Evolutionary conservation across 2,888 invertebrate genomes (phyloP), one percentile per base, ranked within the genome.

Genomic region (Drosophila kanekoi): DNA sequence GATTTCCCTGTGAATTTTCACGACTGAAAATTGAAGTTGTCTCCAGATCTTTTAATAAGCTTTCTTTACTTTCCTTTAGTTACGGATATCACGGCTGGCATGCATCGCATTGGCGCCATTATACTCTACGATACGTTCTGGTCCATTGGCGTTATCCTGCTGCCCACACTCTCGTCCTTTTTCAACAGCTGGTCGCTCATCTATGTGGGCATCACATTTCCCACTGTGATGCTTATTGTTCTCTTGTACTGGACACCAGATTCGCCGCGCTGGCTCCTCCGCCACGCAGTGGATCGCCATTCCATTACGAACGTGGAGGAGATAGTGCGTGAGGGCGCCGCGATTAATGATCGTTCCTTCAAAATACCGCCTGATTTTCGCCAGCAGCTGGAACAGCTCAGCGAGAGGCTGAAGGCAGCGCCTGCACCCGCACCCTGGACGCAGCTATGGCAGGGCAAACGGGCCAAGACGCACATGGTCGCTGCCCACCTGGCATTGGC

Each of bases 91-190:
- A 92, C 91, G 2, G 91, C 91, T 3, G 93, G 93, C 14, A 90
- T 88, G 33, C 90, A 91, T 67, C 91, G 92, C 54, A 89, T 90
- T 18, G 91, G 92, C 1, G 90, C 90, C 16, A 89, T 91, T 11
- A 92, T 92, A 28, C 89, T 93, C 14, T 93, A 92, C 66, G 93
- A 93, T 65, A 92, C 92, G 1, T 93, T 93, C 68, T 93, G 93
- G 93, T 93, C 93, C 6, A 71, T 93, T 52, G 93, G 93, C 3
- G 91, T 93, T 4, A 91, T 93, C 20, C 68, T 93, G 11, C 75
- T 93, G 56, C 93, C 93, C 10, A 90, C 90, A 0, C 81, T 93
- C 0, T 89, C 92, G 1, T 90, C 90, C 9, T 91, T 92, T 73
- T 92, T 92, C 48, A 87, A 80, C 16, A 92, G 80, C 62, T 93